Percentiles rank a stretch among this genome's conserved stretches.
Conservation (phyloP, 2,888 invertebrate species). For the Aradus depressus region DNA sequence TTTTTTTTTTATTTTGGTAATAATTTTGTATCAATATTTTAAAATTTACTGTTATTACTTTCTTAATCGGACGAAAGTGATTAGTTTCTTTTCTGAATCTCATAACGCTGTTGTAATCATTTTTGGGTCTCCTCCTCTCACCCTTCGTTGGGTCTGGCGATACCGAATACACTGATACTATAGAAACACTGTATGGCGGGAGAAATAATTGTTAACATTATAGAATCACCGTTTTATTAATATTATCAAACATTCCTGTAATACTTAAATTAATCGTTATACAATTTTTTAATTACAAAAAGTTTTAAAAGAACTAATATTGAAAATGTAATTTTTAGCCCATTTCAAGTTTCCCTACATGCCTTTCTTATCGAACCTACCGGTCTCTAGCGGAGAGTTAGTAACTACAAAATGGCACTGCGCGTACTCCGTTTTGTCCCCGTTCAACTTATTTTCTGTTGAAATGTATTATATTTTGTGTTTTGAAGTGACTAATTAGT, state of each 20-base stretch:
- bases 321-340: constrained; percentile 9
- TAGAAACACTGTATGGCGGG: constrained; percentile 7
- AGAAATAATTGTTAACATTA: constrained; percentile 2
- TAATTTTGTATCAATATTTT: too few species aligned
- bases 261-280: too few species aligned
- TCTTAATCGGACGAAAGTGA: neutral
- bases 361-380: constrained; percentile 18
- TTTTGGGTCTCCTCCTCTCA: constrained; percentile 4
- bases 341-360: constrained; percentile 15
- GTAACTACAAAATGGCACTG: constrained; percentile 25
- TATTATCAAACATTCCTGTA: too few species aligned
- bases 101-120: too few species aligned
- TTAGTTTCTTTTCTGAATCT: neutral
- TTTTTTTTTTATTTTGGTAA: too few species aligned
- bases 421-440: constrained; percentile 23
- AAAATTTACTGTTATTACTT: neutral
- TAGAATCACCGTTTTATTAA: too few species aligned
- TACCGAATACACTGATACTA: neutral
- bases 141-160: constrained; percentile 5
- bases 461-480: neutral
- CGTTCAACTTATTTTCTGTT: constrained; percentile 20
- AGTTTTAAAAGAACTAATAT: too few species aligned
- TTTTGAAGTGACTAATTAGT: constrained; percentile 1
- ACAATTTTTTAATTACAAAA: too few species aligned
- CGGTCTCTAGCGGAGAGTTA: constrained; percentile 20